Evolutionary conservation across 2,113 vertebrate species (phyloP), one percentile per base, ranked within the genome.

Genomic region (Fregata magnificens): DNA sequence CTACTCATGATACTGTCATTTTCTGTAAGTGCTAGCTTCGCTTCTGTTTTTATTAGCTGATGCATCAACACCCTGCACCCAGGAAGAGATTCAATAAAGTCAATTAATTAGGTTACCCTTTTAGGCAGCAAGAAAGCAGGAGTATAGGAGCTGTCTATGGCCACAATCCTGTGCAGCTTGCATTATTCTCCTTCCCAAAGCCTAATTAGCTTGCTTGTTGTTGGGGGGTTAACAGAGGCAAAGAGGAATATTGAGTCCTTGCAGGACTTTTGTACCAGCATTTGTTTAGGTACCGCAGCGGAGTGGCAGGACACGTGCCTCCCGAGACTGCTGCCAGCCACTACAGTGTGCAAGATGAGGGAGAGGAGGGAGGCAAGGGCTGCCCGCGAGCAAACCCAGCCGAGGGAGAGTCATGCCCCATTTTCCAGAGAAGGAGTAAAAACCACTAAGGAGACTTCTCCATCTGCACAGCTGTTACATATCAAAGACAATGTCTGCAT

Each of bases 61-160:
- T 77, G 84, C 73, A 96, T 94, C 93, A 98, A 93, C 83, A 97
- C 91, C 26, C 91, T 87, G 66, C 82, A 86, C 70, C 70, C 93
- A 94, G 74, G 91, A 97, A 96, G 49, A 90, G 80, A 83, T 72
- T 95, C 62, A 81, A 82, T 95, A 92, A 83, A 95, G 95, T 74
- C 82, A 94, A 86, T 98, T 97, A 96, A 97, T 97, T 97, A 96
- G 84, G 67, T 25, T 94, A 55, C 59, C 47, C 90, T 97, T 98
- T 95, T 96, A 97, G 95, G 67, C 66, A 95, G 74, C 14, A 34
- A 86, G 90, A 84, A 88, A 90, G 56, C 18, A 71, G 58, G 44
- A 92, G 74, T n/a, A 34, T 20, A 52, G 81, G 80, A 87, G 25
- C 58, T 92, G 52, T 92, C 72, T 95, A 89, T 55, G 61, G 47